These are phyloP conservation scores for Heteractis magnifica DNA, from an alignment of 92 coral and sea anemone genomes.

Conservation along the genomic window DNA sequence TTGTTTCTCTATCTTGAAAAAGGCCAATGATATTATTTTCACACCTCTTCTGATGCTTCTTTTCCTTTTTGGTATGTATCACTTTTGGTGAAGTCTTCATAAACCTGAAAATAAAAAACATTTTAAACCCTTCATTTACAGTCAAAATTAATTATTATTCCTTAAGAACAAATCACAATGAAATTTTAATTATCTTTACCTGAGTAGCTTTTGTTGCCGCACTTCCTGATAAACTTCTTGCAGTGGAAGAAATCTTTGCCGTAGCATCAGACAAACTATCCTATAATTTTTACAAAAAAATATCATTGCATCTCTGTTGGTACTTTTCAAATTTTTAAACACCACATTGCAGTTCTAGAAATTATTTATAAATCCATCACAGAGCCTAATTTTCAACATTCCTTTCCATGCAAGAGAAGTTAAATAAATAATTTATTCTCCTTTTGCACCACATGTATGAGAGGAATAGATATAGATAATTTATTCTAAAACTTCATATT, in stretches of 20 bases:
- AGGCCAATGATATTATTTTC: not conserved
- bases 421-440: too few relatives aligned
- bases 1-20: not conserved
- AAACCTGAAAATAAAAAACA: conserved; percentile 45
- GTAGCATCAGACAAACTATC: conserved; percentile 50
- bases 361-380: too few relatives aligned
- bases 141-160: not conserved
- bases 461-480: too few relatives aligned
- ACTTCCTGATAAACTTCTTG: conserved; percentile 68
- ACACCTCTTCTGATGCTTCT: conserved; percentile 92
- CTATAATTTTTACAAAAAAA: conserved; percentile 28
- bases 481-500: not conserved
- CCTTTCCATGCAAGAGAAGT: too few relatives aligned
- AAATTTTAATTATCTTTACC: conserved; percentile 35
- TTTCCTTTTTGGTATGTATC: conserved; percentile 80
- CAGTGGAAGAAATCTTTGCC: conserved; percentile 71
- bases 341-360: too few relatives aligned
- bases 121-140: not conserved
- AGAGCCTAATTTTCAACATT: too few relatives aligned
- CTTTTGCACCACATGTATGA: too few relatives aligned
- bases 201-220: conserved; percentile 77
- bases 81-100: conserved; percentile 83
- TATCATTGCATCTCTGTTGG: not conserved
- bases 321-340: too few relatives aligned
- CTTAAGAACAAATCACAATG: not conserved